A percentile compares a stretch with the other conserved stretches of the same genome.
These are phyloP conservation scores for Eristalis tenax DNA, from an alignment of 2,888 invertebrate species.

Conservation along the genomic window DNA sequence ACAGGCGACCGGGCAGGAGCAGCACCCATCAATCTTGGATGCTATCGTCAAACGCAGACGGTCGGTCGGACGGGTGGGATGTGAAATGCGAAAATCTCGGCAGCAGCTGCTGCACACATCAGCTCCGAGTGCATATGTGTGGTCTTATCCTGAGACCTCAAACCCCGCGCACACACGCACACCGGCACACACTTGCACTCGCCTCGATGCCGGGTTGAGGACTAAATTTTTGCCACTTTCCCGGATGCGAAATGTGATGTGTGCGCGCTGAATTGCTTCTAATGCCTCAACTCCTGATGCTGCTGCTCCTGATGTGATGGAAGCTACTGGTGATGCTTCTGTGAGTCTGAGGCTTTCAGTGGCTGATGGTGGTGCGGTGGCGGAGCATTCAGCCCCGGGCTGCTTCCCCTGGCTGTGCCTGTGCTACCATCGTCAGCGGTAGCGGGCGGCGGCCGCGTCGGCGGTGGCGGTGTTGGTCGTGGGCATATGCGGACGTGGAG, in stretches of 20 bases:
- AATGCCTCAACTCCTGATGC: neutral
- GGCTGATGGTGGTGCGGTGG: neutral
- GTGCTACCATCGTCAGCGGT: neutral
- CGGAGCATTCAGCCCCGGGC: neutral
- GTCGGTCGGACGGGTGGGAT: slow-evolving; percentile 6
- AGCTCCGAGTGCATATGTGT: slow-evolving; percentile 66
- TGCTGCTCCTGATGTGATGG: neutral
- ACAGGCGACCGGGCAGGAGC: slow-evolving; percentile 16
- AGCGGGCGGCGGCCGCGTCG: neutral
- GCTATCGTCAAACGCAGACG: slow-evolving; percentile 2
- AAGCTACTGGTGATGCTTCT: neutral
- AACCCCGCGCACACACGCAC: slow-evolving; percentile 28
- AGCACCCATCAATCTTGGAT: slow-evolving; percentile 8
- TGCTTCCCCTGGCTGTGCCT: neutral
- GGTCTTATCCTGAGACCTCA: slow-evolving; percentile 65
- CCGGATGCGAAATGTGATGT: slow-evolving; percentile 7
- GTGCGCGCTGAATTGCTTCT: slow-evolving; percentile 11
- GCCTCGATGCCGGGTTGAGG: slow-evolving; percentile 55
- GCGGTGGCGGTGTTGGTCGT: slow-evolving; percentile 7
- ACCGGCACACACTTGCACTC: slow-evolving; percentile 6
- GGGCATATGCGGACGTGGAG: slow-evolving; percentile 58
- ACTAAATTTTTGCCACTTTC: slow-evolving; percentile 62
- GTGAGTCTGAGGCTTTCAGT: neutral
- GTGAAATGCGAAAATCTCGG: slow-evolving; percentile 62
- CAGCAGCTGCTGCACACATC: slow-evolving; percentile 31